These are phyloP conservation scores for Epinephelus cyanopodus DNA, from an alignment of 2,113 vertebrate genomes.

Conservation along the genomic window DNA sequence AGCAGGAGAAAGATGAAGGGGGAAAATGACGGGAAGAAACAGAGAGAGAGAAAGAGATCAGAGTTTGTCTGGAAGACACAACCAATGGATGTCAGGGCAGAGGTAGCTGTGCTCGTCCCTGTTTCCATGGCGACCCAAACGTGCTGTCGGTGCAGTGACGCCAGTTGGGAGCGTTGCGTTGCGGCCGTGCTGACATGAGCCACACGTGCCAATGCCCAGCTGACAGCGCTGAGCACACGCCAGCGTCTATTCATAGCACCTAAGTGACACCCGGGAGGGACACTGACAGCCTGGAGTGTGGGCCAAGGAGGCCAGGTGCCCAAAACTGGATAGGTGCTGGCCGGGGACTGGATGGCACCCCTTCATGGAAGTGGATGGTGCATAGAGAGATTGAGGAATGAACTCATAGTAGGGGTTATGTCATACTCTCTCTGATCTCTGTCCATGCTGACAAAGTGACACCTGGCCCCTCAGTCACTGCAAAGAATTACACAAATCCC, in stretches of 20 bases:
- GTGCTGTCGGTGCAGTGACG: constrained; percentile 80
- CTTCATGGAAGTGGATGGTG: constrained; percentile 28
- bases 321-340: constrained; percentile 2
- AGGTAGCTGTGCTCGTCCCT: constrained; percentile 74
- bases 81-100: constrained; percentile 70
- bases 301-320: constrained; percentile 49
- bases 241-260: constrained; percentile 83
- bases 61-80: constrained; percentile 61
- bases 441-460: constrained; percentile 62
- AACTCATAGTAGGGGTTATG: constrained; percentile 24
- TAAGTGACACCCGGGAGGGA: constrained; percentile 66
- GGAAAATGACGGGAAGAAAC: background rate
- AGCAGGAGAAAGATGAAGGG: background rate
- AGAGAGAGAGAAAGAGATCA: constrained; percentile 14
- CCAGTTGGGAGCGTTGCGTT: constrained; percentile 65
- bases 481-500: constrained; percentile 20
- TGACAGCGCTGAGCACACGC: constrained; percentile 70
- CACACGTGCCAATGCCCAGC: constrained; percentile 75
- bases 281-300: constrained; percentile 49
- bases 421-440: constrained; percentile 60
- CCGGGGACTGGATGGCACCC: constrained; percentile 14
- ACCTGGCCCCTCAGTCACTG: constrained; percentile 40
- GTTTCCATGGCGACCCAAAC: constrained; percentile 86
- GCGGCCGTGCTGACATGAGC: constrained; percentile 69
- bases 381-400: constrained; percentile 30